These are phyloP conservation scores for Machimus atricapillus DNA, from an alignment of 2,888 invertebrate genomes.

Conservation along the genomic window DNA sequence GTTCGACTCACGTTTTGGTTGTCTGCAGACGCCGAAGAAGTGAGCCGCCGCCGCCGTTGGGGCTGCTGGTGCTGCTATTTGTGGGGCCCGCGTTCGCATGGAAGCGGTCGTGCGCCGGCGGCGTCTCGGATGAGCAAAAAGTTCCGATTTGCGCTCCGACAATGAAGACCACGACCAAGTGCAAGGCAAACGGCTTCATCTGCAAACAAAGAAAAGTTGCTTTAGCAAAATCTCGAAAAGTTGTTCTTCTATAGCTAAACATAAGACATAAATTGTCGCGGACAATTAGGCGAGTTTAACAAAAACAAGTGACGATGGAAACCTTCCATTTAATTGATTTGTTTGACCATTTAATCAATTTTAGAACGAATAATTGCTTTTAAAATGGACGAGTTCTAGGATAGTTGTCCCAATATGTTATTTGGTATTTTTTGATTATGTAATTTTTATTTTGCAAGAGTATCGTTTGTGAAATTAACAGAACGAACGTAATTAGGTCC, in stretches of 20 bases:
- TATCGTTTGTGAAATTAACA: too few species aligned
- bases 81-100: not conserved
- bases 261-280: not conserved
- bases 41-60: not conserved
- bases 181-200: slow-evolving; percentile 61
- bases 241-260: not conserved
- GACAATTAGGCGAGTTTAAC: not conserved
- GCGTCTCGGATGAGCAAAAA: slow-evolving; percentile 42
- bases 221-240: not conserved
- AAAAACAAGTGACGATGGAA: not conserved
- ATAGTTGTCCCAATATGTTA: too few species aligned
- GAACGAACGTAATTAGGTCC: too few species aligned
- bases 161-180: slow-evolving; percentile 58
- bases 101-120: slow-evolving; percentile 18
- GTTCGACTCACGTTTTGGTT: slow-evolving; percentile 58
- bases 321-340: not conserved
- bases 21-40: slow-evolving; percentile 47
- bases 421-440: too few species aligned
- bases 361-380: not conserved
- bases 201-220: slow-evolving; percentile 48
- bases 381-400: not conserved
- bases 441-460: too few species aligned
- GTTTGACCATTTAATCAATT: not conserved
- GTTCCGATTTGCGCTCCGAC: slow-evolving; percentile 47
- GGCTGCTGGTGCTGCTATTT: slow-evolving; percentile 17